Evolutionary conservation across 2,888 invertebrate genomes (phyloP).

Genomic region (Gryllus longicercus): DNA sequence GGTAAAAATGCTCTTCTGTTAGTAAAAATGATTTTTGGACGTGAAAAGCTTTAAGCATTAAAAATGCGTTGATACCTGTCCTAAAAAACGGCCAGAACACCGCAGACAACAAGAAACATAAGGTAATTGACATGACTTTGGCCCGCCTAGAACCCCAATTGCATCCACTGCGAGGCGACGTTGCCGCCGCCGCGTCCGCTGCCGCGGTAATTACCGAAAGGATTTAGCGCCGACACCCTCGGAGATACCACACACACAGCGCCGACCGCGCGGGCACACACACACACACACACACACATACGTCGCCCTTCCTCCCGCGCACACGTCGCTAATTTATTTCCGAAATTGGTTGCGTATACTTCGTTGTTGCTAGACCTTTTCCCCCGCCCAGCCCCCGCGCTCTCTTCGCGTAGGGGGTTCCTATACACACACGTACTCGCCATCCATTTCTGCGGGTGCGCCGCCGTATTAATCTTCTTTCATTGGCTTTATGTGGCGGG

Average conservation of each 20-base stretch:
- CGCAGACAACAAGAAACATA: no score
- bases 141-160: no score
- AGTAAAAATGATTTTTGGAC: no score
- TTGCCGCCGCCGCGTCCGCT: neutral
- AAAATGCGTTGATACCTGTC: no score
- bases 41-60: no score
- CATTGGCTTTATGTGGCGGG: neutral
- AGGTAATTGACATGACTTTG: no score
- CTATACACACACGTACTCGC: neutral
- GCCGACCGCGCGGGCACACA: neutral
- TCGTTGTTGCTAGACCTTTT: conserved; percentile 5
- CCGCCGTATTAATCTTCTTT: neutral
- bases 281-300: conserved; percentile 6
- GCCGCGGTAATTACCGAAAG: conserved; percentile 33
- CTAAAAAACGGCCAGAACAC: no score
- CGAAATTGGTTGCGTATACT: conserved; percentile 1
- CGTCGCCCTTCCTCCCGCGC: neutral
- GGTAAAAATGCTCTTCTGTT: no score
- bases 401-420: neutral
- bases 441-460: neutral
- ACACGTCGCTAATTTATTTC: conserved; percentile 6
- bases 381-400: neutral
- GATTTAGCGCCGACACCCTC: conserved; percentile 31
- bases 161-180: no score
- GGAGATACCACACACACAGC: neutral